These are phyloP conservation scores for Galemys pyrenaicus DNA, from an alignment of 2,113 vertebrate species.

Conservation along the genomic window DNA sequence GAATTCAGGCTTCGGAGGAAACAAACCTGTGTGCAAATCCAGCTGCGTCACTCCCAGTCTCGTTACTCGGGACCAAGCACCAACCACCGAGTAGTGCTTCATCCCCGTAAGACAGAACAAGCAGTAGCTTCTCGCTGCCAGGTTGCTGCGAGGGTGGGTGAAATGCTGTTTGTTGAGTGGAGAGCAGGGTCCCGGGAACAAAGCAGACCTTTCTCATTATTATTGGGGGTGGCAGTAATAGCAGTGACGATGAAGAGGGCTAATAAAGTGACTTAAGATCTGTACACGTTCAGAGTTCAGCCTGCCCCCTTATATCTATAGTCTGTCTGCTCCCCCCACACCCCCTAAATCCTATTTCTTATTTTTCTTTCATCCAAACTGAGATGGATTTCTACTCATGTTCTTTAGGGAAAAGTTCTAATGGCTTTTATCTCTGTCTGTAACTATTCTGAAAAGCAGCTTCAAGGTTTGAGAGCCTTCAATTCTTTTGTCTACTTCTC, in stretches of 20 bases:
- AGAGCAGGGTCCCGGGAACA: neutral
- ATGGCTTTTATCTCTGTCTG: conserved; percentile 43
- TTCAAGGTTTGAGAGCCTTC: conserved; percentile 34
- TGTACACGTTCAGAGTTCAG: neutral
- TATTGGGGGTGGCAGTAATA: too few relatives aligned
- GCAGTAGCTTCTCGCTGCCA: neutral
- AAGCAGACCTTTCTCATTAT: neutral
- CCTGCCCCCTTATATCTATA: neutral
- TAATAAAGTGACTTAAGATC: neutral
- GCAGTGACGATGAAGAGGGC: neutral
- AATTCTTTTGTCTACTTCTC: conserved; percentile 21
- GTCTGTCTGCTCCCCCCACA: too few relatives aligned
- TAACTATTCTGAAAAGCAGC: conserved; percentile 57
- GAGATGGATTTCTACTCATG: conserved; percentile 21
- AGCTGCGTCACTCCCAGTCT: neutral
- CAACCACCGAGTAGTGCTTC: neutral
- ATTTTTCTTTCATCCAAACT: conserved; percentile 46
- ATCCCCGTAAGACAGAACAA: neutral
- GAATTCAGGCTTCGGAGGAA: neutral
- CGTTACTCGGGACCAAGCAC: neutral
- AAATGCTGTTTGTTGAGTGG: neutral
- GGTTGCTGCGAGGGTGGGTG: neutral
- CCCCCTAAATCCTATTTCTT: neutral
- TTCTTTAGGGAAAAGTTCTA: conserved; percentile 58
- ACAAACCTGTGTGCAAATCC: neutral